Conservation (phyloP, 2,797 vertebrate genomes). For the Chelmon rostratus region DNA sequence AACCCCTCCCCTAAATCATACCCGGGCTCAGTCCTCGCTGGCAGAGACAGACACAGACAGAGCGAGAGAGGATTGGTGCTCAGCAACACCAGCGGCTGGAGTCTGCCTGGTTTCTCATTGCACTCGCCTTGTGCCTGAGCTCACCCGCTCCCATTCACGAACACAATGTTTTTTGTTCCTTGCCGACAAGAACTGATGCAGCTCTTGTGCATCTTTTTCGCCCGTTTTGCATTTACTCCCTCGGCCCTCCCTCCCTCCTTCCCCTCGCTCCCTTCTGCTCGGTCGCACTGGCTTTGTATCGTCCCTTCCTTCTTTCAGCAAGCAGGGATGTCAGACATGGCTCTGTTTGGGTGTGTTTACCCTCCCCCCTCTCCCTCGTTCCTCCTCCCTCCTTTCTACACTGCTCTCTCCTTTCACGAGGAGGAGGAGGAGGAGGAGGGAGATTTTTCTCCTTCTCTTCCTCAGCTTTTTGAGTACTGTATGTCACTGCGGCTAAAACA, state of each 20-base stretch:
- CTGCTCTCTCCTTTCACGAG: constrained; percentile 68
- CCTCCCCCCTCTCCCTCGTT: constrained; percentile 76
- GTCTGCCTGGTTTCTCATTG: constrained; percentile 78
- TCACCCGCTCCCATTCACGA: constrained; percentile 79
- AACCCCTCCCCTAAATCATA: constrained; percentile 67
- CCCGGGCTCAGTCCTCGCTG: constrained; percentile 71
- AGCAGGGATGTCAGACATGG: constrained; percentile 82
- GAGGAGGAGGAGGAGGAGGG: constrained; percentile 54
- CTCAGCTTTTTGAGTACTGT: constrained; percentile 36
- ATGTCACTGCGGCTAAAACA: constrained; percentile 48
- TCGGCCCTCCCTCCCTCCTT: constrained; percentile 55
- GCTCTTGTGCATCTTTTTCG: constrained; percentile 75
- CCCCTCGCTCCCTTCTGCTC: constrained; percentile 55
- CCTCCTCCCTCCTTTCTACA: constrained; percentile 68
- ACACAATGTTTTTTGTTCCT: constrained; percentile 82
- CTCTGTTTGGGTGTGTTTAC: constrained; percentile 81
- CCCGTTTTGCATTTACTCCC: constrained; percentile 61
- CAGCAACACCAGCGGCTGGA: constrained; percentile 66
- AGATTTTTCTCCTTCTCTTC: constrained; percentile 35
- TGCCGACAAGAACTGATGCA: constrained; percentile 75
- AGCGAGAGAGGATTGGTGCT: constrained; percentile 63
- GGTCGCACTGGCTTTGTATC: constrained; percentile 62
- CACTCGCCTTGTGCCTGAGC: constrained; percentile 70
- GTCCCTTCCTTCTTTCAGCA: constrained; percentile 74
- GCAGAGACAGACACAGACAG: constrained; percentile 60